A percentile compares a stretch with the other conserved stretches of the same genome.
Conservation (phyloP, 1,140 invertebrate species). For the Himalopsyche phryganea region DNA sequence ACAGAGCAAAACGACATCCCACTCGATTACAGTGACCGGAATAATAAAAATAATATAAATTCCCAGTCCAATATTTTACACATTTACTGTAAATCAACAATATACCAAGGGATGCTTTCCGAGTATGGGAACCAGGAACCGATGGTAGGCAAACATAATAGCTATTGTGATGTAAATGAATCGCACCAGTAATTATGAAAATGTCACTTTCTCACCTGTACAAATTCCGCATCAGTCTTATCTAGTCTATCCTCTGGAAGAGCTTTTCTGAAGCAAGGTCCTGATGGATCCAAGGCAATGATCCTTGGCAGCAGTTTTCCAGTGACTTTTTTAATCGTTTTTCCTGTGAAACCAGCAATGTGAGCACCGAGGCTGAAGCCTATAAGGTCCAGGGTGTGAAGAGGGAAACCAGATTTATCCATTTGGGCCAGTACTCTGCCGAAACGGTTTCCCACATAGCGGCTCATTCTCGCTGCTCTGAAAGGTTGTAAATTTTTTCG, state of each 20-base stretch:
- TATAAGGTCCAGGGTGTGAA: constrained; percentile 19
- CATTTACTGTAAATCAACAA: no score
- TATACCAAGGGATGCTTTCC: no score
- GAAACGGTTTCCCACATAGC: constrained; percentile 8
- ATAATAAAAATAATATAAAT: no score
- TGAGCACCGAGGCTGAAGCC: constrained; percentile 25
- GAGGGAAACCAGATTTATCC: constrained; percentile 3
- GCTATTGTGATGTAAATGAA: no score
- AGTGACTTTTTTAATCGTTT: constrained; percentile 14
- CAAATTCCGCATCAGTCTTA: constrained; percentile 39
- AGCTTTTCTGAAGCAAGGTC: constrained; percentile 20
- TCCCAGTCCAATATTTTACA: no score
- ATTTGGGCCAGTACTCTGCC: constrained; percentile 13
- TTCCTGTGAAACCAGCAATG: constrained; percentile 16
- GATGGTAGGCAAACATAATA: no score
- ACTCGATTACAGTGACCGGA: no score
- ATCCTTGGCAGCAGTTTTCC: constrained; percentile 13
- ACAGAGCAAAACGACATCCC: no score
- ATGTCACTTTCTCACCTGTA: constrained; percentile 15
- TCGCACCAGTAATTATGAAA: no score
- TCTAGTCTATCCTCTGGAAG: constrained; percentile 29
- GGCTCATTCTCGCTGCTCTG: no score
- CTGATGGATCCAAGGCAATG: constrained; percentile 19
- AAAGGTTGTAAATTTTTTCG: no score
- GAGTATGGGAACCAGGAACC: no score